Evolutionary conservation across 2,113 vertebrate genomes (phyloP).

Genomic region (Sinocyclocheilus rhinocerous): DNA sequence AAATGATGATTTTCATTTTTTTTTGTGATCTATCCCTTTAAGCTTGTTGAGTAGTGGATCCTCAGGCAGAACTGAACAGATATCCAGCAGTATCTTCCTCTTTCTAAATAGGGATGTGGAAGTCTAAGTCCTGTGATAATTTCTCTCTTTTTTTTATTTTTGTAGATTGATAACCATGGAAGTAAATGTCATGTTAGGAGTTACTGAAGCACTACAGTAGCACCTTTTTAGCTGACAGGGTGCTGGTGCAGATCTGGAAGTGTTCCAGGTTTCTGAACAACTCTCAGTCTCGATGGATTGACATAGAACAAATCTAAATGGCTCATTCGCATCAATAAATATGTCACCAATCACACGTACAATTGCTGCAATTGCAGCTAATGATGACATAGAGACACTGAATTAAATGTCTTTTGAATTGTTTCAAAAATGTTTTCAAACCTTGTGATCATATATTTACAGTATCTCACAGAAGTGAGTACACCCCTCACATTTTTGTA

Average conservation of each 20-base stretch:
- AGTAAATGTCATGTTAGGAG: constrained; percentile 7
- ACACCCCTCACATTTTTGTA: no score
- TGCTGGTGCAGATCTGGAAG: background rate
- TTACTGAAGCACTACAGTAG: background rate
- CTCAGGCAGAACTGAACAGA: background rate
- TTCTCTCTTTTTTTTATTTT: background rate
- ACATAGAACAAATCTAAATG: background rate
- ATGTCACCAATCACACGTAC: background rate
- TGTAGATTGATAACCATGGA: background rate
- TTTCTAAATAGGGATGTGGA: background rate
- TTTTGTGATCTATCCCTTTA: background rate
- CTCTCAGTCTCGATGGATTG: background rate
- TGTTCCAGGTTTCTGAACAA: background rate
- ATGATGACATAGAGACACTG: background rate
- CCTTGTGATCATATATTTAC: background rate
- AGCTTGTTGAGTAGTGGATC: background rate
- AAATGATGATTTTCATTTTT: background rate
- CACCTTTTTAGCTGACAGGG: background rate
- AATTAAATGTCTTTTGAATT: background rate
- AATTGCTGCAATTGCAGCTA: background rate
- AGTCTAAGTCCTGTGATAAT: background rate
- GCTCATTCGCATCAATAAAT: background rate
- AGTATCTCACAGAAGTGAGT: no score
- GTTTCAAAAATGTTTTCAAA: background rate
- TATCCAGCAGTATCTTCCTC: constrained; percentile 1